These are phyloP conservation scores for Oxyruncus cristatus DNA, from an alignment of 2,113 vertebrate genomes.

Conservation along the genomic window DNA sequence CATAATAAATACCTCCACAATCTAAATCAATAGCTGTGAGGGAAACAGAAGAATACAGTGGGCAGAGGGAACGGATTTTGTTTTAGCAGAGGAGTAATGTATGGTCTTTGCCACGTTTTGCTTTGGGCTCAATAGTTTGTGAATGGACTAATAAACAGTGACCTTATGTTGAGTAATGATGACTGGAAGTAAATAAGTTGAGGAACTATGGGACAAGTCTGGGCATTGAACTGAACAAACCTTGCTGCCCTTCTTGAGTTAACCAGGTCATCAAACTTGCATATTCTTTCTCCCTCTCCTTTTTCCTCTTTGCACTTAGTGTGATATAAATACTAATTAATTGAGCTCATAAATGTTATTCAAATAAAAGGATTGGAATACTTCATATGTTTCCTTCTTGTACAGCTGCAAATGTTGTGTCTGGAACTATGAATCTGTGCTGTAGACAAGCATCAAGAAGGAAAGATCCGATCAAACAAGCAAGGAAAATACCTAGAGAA, in stretches of 20 bases:
- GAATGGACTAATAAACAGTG: conserved; percentile 30
- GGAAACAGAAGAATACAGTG: background rate
- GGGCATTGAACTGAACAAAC: conserved; percentile 52
- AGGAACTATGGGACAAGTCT: conserved; percentile 51
- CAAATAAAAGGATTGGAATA: conserved; percentile 60
- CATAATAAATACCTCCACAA: conserved; percentile 53
- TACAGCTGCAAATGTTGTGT: conserved; percentile 44
- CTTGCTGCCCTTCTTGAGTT: conserved; percentile 30
- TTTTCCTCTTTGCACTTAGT: conserved; percentile 53
- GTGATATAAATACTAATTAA: conserved; percentile 58
- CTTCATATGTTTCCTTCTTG: conserved; percentile 63
- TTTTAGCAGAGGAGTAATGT: background rate
- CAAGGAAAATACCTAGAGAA: conserved; percentile 20
- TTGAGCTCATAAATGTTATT: conserved; percentile 59
- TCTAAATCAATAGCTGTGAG: conserved; percentile 1
- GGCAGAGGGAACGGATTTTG: background rate
- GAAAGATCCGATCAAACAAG: conserved; percentile 27
- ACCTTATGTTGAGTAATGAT: conserved; percentile 1
- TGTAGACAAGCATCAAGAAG: conserved; percentile 66
- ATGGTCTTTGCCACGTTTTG: background rate
- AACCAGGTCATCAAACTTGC: conserved; percentile 51
- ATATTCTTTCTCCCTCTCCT: conserved; percentile 54
- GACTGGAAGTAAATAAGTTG: conserved; percentile 50
- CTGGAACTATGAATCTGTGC: conserved; percentile 60
- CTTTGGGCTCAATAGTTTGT: conserved; percentile 38